These are phyloP conservation scores for Lanistes nyassanus DNA, from an alignment of 1,140 invertebrate species.

Conservation along the genomic window DNA sequence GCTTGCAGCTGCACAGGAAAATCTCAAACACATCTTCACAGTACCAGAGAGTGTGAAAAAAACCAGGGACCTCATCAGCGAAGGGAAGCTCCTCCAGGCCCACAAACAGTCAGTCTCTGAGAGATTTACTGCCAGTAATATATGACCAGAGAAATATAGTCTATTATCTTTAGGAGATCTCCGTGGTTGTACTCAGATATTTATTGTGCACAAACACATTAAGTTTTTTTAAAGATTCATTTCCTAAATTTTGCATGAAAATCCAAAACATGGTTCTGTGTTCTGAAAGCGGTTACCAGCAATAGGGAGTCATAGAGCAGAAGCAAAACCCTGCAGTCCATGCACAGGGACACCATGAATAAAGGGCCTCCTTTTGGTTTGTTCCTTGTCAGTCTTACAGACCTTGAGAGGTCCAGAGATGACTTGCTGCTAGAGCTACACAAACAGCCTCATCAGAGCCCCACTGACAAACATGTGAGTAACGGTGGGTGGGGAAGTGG, in stretches of 20 bases:
- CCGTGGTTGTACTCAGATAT: no score
- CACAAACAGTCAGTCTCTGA: constrained; percentile 76
- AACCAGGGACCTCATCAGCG: constrained; percentile 92
- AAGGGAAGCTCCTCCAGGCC: constrained; percentile 93
- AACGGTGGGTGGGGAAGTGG: constrained; percentile 68
- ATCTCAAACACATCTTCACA: constrained; percentile 97
- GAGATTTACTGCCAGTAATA: no score
- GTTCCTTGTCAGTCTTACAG: constrained; percentile 80
- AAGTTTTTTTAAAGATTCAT: no score
- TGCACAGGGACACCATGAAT: no score
- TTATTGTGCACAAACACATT: no score
- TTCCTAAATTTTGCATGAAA: no score
- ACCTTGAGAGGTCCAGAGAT: constrained; percentile 95
- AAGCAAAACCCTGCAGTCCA: no score
- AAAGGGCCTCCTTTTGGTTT: constrained; percentile 17
- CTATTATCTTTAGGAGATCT: no score
- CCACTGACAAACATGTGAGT: constrained; percentile 80
- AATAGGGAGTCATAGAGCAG: no score
- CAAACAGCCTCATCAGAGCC: constrained; percentile 89
- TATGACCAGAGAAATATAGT: no score
- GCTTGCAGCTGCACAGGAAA: constrained; percentile 97
- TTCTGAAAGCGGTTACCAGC: no score
- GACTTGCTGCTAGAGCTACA: constrained; percentile 95
- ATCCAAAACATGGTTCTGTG: no score
- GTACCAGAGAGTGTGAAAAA: constrained; percentile 96